Evolutionary conservation across 1,140 invertebrate genomes (phyloP).

Genomic region (Bathynomus jamesi): DNA sequence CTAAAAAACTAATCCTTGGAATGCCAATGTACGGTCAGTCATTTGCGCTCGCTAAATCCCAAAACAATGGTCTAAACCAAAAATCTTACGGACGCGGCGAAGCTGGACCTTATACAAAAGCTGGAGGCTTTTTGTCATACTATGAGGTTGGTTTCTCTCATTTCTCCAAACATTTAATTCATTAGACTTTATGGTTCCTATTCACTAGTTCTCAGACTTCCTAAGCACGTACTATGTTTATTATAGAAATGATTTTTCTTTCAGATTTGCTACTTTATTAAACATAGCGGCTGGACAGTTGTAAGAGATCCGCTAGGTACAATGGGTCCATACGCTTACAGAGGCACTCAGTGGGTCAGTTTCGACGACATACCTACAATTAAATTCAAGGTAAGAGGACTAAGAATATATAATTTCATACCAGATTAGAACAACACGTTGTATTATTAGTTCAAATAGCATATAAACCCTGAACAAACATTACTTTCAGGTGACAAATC

Average conservation of each 20-base stretch:
- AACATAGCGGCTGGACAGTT: conserved; percentile 60
- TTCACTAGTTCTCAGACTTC: too few species aligned
- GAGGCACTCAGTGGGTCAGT: conserved; percentile 76
- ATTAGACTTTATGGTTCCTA: too few species aligned
- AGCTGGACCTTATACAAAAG: conserved; percentile 66
- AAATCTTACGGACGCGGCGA: conserved; percentile 51
- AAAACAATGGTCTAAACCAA: conserved; percentile 48
- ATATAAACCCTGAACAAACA: too few species aligned
- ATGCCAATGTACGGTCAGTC: conserved; percentile 56
- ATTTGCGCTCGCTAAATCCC: conserved; percentile 50
- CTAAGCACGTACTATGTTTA: too few species aligned
- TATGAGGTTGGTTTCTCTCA: too few species aligned
- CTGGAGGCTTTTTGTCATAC: conserved; percentile 70
- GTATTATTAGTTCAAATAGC: too few species aligned
- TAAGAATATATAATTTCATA: too few species aligned
- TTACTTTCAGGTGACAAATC: too few species aligned
- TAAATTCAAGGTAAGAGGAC: conserved; percentile 57
- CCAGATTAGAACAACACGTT: too few species aligned
- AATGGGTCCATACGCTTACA: conserved; percentile 64
- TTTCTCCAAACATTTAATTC: too few species aligned
- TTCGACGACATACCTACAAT: conserved; percentile 76
- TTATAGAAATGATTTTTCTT: too few species aligned
- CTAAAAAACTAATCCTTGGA: conserved; percentile 55
- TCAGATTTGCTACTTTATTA: conserved; percentile 15
- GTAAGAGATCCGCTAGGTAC: conserved; percentile 56